Base-by-base conservation (phyloP, 2,888 invertebrate genomes). In the Drosophila seclusa region DNA sequence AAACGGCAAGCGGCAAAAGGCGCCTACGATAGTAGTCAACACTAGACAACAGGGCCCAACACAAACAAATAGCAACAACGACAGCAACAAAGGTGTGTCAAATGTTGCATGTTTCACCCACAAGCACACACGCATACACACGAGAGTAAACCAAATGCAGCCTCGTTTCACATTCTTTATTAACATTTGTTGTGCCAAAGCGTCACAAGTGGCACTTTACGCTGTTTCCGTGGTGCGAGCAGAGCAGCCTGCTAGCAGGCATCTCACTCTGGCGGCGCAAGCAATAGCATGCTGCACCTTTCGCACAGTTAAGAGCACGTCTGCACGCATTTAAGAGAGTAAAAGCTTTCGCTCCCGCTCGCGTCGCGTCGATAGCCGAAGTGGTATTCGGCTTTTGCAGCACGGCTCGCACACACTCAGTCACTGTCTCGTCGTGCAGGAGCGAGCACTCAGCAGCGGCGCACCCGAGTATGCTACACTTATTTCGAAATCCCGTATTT, bases 131-230 rank as follows among this genome's bases (percentile, higher is more conserved):
- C 31, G 52, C 65, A 64, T 58, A 55, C 49, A 67, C 42, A 36
- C 42, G 24, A 31, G 29, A 24, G 34, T 13, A 31, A 38, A 2
- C 42, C 60, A 36, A 63, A 34, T 29, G 57, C 79, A 78, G 59
- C 60, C 79, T 60, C 57, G 32, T 53, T 68, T 54, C 72, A 69
- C 78, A 82, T 76, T 80, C 76, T 73, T 80, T 85, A 76, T 80
- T 74, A 80, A 76, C 80, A 76, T 72, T 85, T 82, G 75, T 76
- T 82, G 55, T 80, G 70, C 62, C 75, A 69, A 69, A 76, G 85
- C 76, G 76, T 81, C 82, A 76, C 80, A 90, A 87, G 84, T 82
- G 86, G 76, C 83, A 72, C 73, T 78, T 70, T 62, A 64, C 63
- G 69, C 66, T 68, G 73, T 69, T 81, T 78, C 65, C 81, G 75